Percentiles rank a stretch among this genome's conserved stretches.
phyloP scores from a whole-genome alignment of 2,888 invertebrate genomes.

The Eueremaeus valkanovi region DNA sequence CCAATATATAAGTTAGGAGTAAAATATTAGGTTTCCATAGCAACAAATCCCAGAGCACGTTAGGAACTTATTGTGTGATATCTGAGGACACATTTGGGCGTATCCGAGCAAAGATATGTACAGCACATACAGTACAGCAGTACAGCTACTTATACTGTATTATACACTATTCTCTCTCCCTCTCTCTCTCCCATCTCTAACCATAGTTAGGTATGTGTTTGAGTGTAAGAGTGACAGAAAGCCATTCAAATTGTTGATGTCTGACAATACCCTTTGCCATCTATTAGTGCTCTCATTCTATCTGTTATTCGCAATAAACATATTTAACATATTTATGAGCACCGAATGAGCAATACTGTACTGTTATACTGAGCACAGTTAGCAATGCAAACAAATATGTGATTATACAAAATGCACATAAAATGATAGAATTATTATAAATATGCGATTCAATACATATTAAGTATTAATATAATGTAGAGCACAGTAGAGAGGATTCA shows the following conservation, averaged over 20 bases:
- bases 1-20: background rate
- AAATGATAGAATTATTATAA: background rate
- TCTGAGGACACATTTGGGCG: conserved; percentile 33
- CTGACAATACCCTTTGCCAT: background rate
- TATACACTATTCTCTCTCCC: too few relatives aligned
- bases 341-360: conserved; percentile 1
- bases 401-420: background rate
- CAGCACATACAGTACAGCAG: background rate
- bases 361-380: background rate
- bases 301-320: conserved; percentile 16
- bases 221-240: background rate
- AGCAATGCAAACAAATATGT: background rate
- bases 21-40: conserved; percentile 16
- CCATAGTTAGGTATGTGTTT: background rate
- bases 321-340: conserved; percentile 7
- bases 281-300: background rate
- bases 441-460: background rate
- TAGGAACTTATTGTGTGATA: conserved; percentile 23
- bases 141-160: too few relatives aligned
- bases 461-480: too few relatives aligned
- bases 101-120: conserved; percentile 14
- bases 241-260: background rate
- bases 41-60: conserved; percentile 11
- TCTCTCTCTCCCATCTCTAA: conserved; percentile 1
- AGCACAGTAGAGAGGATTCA: too few relatives aligned